Evolutionary conservation across 2,797 vertebrate genomes (phyloP).

Genomic region (Bradypus variegatus): DNA sequence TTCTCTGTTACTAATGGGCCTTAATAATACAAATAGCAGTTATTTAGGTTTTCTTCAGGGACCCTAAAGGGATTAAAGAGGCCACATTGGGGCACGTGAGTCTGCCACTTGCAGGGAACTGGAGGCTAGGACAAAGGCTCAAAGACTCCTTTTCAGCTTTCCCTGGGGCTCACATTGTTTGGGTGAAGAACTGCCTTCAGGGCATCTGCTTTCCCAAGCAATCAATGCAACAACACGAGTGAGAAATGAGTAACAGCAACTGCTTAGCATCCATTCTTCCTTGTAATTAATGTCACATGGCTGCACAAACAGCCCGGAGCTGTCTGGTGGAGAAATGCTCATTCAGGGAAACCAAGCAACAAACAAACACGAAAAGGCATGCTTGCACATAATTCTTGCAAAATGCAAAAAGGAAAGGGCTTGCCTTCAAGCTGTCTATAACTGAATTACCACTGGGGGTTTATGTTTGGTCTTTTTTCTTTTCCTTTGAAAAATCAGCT

Average conservation of each 20-base stretch:
- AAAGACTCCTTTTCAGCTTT: not conserved
- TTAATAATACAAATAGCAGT: slow-evolving; percentile 14
- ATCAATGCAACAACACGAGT: slow-evolving; percentile 35
- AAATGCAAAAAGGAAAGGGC: not conserved
- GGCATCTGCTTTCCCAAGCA: slow-evolving; percentile 46
- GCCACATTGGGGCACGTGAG: not conserved
- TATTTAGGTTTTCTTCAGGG: not conserved
- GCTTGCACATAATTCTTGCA: slow-evolving; percentile 24
- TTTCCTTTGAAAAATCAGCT: slow-evolving; percentile 55
- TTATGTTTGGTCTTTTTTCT: slow-evolving; percentile 37
- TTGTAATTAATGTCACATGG: slow-evolving; percentile 57
- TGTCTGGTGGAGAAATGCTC: slow-evolving; percentile 36
- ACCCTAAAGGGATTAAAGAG: not conserved
- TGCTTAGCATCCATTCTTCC: slow-evolving; percentile 51
- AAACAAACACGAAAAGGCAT: not conserved
- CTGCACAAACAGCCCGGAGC: not conserved
- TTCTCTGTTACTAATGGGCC: slow-evolving; percentile 31
- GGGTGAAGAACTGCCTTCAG: slow-evolving; percentile 3
- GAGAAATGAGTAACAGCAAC: slow-evolving; percentile 48
- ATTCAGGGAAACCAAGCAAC: slow-evolving; percentile 56
- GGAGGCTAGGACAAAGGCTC: slow-evolving; percentile 14
- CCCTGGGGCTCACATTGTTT: not conserved
- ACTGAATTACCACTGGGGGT: slow-evolving; percentile 10
- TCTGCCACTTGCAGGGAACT: not conserved
- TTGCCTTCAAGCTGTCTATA: slow-evolving; percentile 48